These are phyloP conservation scores for Ageneiosus marmoratus DNA, from an alignment of 2,113 vertebrate species.

Conservation along the genomic window DNA sequence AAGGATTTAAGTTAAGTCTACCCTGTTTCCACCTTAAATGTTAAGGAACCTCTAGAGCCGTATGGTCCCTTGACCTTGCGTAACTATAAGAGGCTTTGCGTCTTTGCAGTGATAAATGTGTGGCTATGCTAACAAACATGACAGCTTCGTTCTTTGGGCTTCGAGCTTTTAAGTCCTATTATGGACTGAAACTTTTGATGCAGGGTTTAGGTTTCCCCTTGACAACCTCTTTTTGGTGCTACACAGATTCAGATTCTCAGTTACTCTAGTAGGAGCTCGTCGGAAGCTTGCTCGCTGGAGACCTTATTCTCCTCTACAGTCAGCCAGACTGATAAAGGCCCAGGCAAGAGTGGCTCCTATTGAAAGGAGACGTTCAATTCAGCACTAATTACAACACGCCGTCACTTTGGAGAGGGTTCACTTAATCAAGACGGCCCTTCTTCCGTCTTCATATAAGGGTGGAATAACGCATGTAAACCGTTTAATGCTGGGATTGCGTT, in stretches of 20 bases:
- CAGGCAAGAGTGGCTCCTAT: constrained; percentile 78
- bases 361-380: constrained; percentile 74
- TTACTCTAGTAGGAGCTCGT: constrained; percentile 72
- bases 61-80: constrained; percentile 79
- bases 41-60: constrained; percentile 72
- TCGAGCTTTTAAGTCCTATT: constrained; percentile 84
- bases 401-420: constrained; percentile 81
- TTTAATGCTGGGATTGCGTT: constrained; percentile 78
- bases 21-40: constrained; percentile 63
- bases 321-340: constrained; percentile 75
- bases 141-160: constrained; percentile 79
- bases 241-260: constrained; percentile 78
- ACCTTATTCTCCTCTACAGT: constrained; percentile 75
- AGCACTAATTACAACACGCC: constrained; percentile 76
- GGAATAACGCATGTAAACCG: constrained; percentile 80
- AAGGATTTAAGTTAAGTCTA: constrained; percentile 71
- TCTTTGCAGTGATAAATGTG: constrained; percentile 82
- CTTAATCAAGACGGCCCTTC: constrained; percentile 75
- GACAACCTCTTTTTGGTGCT: constrained; percentile 79
- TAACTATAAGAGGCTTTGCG: constrained; percentile 82
- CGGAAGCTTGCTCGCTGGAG: constrained; percentile 71
- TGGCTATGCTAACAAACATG: constrained; percentile 82
- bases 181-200: constrained; percentile 81
- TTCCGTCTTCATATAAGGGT: constrained; percentile 71
- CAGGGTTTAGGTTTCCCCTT: constrained; percentile 79